Evolutionary conservation across 2,888 invertebrate species (phyloP).

Genomic region (Aporophyla lueneburgensis): DNA sequence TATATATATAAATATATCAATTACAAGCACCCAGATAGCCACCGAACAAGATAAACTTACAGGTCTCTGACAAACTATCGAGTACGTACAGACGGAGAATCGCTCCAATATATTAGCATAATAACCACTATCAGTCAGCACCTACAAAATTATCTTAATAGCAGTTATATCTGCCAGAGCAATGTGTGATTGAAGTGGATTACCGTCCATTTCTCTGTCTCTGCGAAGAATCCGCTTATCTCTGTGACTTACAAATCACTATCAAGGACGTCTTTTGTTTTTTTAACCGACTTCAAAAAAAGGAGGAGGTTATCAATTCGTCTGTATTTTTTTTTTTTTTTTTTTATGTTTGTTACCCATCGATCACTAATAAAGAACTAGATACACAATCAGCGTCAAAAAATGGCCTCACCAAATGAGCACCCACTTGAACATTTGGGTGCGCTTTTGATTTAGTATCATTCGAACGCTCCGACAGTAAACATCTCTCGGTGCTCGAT

Average conservation of each 20-base stretch:
- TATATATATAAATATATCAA: too few species aligned
- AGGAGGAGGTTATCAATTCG: too few species aligned
- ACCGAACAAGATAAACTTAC: background rate
- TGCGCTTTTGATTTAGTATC: too few species aligned
- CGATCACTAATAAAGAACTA: too few species aligned
- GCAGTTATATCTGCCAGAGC: background rate
- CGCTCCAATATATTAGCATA: background rate
- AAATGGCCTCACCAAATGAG: too few species aligned
- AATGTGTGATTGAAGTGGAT: constrained; percentile 32
- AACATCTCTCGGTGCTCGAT: too few species aligned
- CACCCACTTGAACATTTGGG: too few species aligned
- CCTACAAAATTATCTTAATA: constrained; percentile 44
- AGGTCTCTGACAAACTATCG: background rate
- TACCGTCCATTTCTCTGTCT: constrained; percentile 8
- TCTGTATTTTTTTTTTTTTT: too few species aligned
- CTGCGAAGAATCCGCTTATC: constrained; percentile 6
- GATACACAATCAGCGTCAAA: too few species aligned
- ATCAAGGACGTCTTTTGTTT: constrained; percentile 23
- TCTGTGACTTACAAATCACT: constrained; percentile 11
- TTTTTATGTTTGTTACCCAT: too few species aligned
- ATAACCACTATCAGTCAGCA: constrained; percentile 23
- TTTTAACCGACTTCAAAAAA: background rate
- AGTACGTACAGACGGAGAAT: constrained; percentile 20
- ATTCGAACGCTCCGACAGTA: too few species aligned
- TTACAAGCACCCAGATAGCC: background rate